Conservation (phyloP, 2,888 invertebrate genomes). For the Epicampocera succincta region DNA sequence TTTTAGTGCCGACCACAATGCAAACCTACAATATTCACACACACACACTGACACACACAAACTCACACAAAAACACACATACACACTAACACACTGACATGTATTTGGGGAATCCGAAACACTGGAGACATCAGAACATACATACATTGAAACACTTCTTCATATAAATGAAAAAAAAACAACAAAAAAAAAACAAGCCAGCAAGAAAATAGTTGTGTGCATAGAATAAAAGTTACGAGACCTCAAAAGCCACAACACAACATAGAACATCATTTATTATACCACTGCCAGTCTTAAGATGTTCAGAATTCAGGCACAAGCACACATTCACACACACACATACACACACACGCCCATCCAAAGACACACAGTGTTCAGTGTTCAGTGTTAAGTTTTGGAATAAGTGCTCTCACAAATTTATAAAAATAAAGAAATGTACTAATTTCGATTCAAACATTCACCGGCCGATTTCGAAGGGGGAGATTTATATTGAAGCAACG, state of each 20-base stretch:
- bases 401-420: constrained; percentile 2
- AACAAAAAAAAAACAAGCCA: no score
- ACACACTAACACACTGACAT: no score
- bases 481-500: constrained; percentile 25
- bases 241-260: constrained; percentile 68
- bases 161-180: not conserved
- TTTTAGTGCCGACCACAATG: constrained; percentile 67
- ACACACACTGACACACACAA: no score
- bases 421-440: not conserved
- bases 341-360: not conserved
- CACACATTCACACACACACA: not conserved
- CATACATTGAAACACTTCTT: constrained; percentile 14
- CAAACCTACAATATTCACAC: constrained; percentile 45
- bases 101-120: not conserved
- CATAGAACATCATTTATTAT: constrained; percentile 70
- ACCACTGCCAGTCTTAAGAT: constrained; percentile 65
- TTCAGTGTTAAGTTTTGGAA: no score
- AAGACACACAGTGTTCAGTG: not conserved
- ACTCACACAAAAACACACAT: constrained; percentile 8
- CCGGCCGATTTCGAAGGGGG: not conserved
- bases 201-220: constrained; percentile 40
- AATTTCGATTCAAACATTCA: constrained; percentile 8
- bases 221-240: constrained; percentile 68
- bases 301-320: constrained; percentile 2
- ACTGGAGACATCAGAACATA: constrained; percentile 5